These are phyloP conservation scores for Pedicia rivosa DNA, from an alignment of 2,888 invertebrate species.

Conservation along the genomic window DNA sequence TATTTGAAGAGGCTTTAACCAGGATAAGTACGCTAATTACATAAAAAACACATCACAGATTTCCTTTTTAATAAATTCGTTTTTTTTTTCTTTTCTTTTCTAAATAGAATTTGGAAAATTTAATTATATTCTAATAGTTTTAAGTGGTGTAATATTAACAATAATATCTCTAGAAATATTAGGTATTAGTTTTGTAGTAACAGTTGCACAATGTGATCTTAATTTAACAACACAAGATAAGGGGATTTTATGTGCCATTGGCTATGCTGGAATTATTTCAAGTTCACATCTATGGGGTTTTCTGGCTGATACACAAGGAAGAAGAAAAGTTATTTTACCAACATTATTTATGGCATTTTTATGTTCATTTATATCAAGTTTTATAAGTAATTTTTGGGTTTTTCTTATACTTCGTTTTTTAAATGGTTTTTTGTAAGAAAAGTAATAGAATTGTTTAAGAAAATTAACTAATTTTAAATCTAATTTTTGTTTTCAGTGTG, in stretches of 20 bases:
- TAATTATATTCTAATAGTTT: slow-evolving; percentile 30
- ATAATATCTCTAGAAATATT: slow-evolving; percentile 32
- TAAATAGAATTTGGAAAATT: slow-evolving; percentile 36
- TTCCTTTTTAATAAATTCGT: too few relatives aligned
- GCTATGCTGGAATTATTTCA: slow-evolving; percentile 32
- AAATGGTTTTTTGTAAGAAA: slow-evolving; percentile 32
- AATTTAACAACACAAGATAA: slow-evolving; percentile 25
- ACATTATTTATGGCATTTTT: slow-evolving; percentile 31
- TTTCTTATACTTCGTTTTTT: slow-evolving; percentile 34
- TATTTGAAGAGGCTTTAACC: too few relatives aligned
- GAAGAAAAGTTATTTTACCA: slow-evolving; percentile 31
- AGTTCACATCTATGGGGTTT: slow-evolving; percentile 40
- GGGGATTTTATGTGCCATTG: slow-evolving; percentile 27
- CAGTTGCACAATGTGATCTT: slow-evolving; percentile 33
- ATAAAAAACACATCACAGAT: too few relatives aligned
- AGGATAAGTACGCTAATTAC: too few relatives aligned
- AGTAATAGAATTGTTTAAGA: neutral
- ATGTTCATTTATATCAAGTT: slow-evolving; percentile 32
- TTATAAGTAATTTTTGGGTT: slow-evolving; percentile 32
- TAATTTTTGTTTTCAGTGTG: too few relatives aligned
- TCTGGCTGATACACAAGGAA: slow-evolving; percentile 36
- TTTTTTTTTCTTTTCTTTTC: too few relatives aligned
- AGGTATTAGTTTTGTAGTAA: slow-evolving; percentile 34
- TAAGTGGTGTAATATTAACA: slow-evolving; percentile 36
- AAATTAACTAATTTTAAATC: too few relatives aligned